Evolutionary conservation across 2,797 vertebrate species (phyloP).

Genomic region (Antrozous pallidus): DNA sequence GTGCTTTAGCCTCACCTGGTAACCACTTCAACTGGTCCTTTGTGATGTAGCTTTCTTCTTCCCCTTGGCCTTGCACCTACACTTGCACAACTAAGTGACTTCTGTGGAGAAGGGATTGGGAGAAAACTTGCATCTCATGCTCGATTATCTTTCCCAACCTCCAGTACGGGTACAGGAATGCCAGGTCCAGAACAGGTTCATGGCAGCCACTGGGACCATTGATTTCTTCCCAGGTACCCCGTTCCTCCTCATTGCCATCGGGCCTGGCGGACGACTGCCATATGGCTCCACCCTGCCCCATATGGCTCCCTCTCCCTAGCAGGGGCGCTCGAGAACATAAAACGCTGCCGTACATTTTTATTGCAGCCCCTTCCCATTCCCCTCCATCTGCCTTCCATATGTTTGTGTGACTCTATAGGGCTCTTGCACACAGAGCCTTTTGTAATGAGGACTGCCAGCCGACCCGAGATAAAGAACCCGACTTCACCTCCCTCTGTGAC

Average conservation of each 20-base stretch:
- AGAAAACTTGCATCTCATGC: background rate
- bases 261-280: conserved; percentile 17
- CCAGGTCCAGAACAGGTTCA: background rate
- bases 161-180: background rate
- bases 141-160: background rate
- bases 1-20: background rate
- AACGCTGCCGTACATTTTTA: conserved; percentile 54
- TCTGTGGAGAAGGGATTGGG: background rate
- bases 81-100: conserved; percentile 11
- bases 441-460: background rate
- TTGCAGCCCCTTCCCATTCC: conserved; percentile 57
- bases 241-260: background rate
- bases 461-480: background rate
- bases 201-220: background rate
- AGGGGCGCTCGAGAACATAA: conserved; percentile 54
- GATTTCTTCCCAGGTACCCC: background rate
- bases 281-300: conserved; percentile 34
- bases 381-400: conserved; percentile 71
- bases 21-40: background rate
- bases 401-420: conserved; percentile 25
- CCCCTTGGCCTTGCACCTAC: background rate
- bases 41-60: background rate
- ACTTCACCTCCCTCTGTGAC: background rate
- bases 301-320: conserved; percentile 55
- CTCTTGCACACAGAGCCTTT: conserved; percentile 18